phyloP scores from a whole-genome alignment of 1,140 invertebrate species.

The Calliphora vicina region DNA sequence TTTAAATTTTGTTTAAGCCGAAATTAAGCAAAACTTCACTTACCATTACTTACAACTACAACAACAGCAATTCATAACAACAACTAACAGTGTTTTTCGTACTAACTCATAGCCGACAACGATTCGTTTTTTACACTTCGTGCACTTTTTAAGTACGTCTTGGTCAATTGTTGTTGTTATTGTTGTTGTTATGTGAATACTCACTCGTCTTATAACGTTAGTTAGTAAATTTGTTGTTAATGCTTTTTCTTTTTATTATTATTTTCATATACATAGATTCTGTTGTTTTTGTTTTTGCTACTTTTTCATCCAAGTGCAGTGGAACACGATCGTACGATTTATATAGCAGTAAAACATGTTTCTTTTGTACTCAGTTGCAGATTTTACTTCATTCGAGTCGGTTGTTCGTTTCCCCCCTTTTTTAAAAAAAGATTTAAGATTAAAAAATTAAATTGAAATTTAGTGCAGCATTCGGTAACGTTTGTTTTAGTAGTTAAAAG shows the following conservation, averaged over 20 bases:
- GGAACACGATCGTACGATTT: constrained; percentile 35
- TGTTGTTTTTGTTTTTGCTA: neutral
- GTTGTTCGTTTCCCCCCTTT: constrained; percentile 26
- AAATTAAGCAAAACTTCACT: constrained; percentile 2
- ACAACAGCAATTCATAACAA: neutral
- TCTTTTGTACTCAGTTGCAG: constrained; percentile 39
- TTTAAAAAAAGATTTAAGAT: neutral
- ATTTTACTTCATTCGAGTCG: constrained; percentile 36
- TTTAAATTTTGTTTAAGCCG: neutral
- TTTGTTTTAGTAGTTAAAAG: neutral
- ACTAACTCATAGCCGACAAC: neutral
- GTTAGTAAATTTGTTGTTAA: neutral
- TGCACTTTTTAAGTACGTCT: neutral
- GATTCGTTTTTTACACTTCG: neutral
- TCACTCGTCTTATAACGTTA: neutral
- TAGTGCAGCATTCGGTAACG: neutral
- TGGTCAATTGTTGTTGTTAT: neutral
- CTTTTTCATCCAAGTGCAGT: neutral
- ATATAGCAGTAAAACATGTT: constrained; percentile 42
- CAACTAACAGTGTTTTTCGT: neutral
- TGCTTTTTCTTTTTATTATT: neutral
- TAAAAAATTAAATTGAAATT: neutral
- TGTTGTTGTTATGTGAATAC: neutral
- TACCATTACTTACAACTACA: neutral
- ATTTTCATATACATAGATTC: no score